Evolutionary conservation across 2,113 vertebrate genomes (phyloP), one percentile per base, ranked within the genome.

Genomic region (Solenodon paradoxus): DNA sequence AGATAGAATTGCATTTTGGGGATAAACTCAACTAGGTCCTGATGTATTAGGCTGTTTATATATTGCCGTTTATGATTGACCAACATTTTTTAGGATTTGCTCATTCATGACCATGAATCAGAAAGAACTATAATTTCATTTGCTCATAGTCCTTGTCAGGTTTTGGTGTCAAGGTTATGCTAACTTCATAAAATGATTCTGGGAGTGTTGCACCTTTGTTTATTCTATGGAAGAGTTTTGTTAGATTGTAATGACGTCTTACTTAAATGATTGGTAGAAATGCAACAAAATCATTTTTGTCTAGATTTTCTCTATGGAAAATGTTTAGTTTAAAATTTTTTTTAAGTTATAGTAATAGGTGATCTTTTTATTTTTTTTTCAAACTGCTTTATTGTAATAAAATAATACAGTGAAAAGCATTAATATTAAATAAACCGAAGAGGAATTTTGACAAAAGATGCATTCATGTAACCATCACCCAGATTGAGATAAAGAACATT

Each of bases 41-140:
- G 90, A 85, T 92, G 9, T 82, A 78, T 96, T 88, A 89, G 2
- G 19, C 17, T 93, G 35, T 89, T 95, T 95, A 72, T 89, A 49
- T 78, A 64, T 92, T 86, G 49, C 87, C 82, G 12, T 42, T 38
- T 74, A 79, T 83, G 24, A 92, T 82, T 95, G 86, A 87, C n/a
- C 40, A 83, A 83, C 42, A 79, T 75, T 69, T 88, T 95, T 38
- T n/a, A 69, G 45, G 5, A n/a, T 84, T 85, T 79, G 9, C 75
- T 80, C 51, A 47, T 61, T 90, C 11, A 32, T 69, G 90, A 38
- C 45, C 7, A 59, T 90, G 92, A 94, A 38, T 95, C 69, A 87
- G 57, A 96, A 86, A 40, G 47, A 49, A 35, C 40, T 89, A 19
- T 42, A 72, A 90, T 72, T 72, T 90, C 84, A 63, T 93, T 89